These are phyloP conservation scores for Tragulus kanchil DNA, from an alignment of 2,113 vertebrate species.

Conservation along the genomic window DNA sequence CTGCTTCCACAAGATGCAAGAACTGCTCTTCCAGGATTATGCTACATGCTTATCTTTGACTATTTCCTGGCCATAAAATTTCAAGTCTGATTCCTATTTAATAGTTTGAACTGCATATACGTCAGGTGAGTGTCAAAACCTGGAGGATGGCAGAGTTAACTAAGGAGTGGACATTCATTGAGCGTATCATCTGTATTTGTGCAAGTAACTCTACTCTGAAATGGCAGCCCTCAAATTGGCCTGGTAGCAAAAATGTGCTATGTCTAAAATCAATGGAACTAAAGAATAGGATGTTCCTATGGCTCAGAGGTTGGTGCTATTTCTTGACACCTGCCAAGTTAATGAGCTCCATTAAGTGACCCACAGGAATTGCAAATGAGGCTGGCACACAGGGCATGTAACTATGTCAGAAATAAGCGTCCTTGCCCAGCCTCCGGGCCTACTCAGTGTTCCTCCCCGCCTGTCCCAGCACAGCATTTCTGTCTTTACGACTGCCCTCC, in stretches of 20 bases:
- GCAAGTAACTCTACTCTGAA: not conserved
- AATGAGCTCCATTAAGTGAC: not conserved
- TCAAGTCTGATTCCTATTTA: not conserved
- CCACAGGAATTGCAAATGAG: not conserved
- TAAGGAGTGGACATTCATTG: not conserved
- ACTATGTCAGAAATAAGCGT: not conserved
- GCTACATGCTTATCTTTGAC: not conserved
- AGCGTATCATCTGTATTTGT: not conserved
- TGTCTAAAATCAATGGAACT: conserved; percentile 10
- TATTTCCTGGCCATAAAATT: conserved; percentile 8
- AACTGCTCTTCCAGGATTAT: not conserved
- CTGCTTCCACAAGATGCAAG: not conserved
- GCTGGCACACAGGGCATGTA: not conserved
- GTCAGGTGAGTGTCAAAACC: not conserved
- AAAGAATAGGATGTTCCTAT: not conserved
- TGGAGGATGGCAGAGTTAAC: not conserved
- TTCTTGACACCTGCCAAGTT: not conserved
- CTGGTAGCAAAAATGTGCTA: not conserved
- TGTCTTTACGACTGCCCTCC: not conserved
- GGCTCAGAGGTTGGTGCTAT: not conserved
- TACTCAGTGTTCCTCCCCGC: not conserved
- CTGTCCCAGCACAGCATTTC: not conserved
- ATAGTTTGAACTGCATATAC: not conserved
- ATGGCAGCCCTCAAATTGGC: not conserved
- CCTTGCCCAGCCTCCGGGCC: not conserved